phyloP scores from a whole-genome alignment of 2,888 invertebrate genomes.

The Marronus borbonicus region DNA sequence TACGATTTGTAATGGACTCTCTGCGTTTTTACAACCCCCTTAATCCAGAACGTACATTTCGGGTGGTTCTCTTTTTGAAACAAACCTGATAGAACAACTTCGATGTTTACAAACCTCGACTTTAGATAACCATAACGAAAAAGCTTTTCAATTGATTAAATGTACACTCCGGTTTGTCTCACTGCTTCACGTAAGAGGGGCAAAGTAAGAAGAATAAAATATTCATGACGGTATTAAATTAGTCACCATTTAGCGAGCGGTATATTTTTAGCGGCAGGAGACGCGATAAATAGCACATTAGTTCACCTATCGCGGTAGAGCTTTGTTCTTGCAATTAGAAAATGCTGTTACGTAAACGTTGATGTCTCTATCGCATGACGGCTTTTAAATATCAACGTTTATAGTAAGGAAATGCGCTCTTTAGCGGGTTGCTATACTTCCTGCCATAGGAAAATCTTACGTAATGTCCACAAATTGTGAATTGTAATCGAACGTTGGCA shows the following conservation, averaged over 20 bases:
- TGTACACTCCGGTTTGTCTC: too few species aligned
- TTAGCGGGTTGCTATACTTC: constrained; percentile 20
- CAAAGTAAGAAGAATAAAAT: background rate
- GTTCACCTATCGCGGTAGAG: background rate
- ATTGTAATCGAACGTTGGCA: background rate
- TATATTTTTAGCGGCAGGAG: background rate
- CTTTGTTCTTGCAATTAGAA: constrained; percentile 1
- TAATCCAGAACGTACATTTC: too few species aligned
- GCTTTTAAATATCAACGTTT: constrained; percentile 3
- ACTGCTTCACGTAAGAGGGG: too few species aligned
- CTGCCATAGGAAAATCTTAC: background rate
- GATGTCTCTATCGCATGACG: background rate
- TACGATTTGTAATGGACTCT: too few species aligned
- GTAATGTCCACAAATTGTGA: background rate
- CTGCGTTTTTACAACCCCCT: too few species aligned
- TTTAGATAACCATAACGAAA: too few species aligned
- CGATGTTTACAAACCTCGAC: too few species aligned
- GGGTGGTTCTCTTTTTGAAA: too few species aligned
- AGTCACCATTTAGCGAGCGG: too few species aligned
- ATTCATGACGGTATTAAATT: background rate
- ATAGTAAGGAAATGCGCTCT: background rate
- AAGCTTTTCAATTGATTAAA: too few species aligned
- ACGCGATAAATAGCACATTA: background rate
- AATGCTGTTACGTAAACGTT: constrained; percentile 19
- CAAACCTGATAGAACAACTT: too few species aligned